These are phyloP conservation scores for Pseudomyrmex flavicornis DNA, from an alignment of 1,140 invertebrate genomes.

Conservation along the genomic window DNA sequence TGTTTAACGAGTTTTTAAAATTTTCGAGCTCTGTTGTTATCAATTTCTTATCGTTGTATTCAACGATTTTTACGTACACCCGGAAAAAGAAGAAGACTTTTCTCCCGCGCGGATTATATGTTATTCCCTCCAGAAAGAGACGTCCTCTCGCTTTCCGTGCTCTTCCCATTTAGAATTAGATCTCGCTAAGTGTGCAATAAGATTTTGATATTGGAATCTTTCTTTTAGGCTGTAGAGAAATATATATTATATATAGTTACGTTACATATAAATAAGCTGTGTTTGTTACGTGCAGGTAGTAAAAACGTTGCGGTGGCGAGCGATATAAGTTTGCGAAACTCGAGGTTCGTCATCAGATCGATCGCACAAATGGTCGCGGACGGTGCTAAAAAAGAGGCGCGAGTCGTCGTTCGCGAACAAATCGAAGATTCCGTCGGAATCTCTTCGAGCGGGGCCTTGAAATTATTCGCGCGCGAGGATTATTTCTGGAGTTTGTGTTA, in stretches of 20 bases:
- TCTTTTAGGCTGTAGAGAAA: slow-evolving; percentile 24
- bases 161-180: slow-evolving; percentile 54
- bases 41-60: too few relatives aligned
- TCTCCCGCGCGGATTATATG: not conserved
- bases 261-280: slow-evolving; percentile 39
- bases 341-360: slow-evolving; percentile 18
- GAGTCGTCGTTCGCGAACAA: not conserved
- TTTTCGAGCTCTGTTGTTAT: too few relatives aligned
- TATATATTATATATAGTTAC: too few relatives aligned
- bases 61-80: not conserved
- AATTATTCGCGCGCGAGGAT: slow-evolving; percentile 15
- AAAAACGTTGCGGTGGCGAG: slow-evolving; percentile 33
- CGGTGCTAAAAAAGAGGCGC: not conserved
- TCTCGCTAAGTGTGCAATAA: slow-evolving; percentile 77
- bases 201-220: slow-evolving; percentile 60
- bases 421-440: slow-evolving; percentile 23
- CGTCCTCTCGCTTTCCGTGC: slow-evolving; percentile 56
- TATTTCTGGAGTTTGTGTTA: not conserved
- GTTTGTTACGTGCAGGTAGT: slow-evolving; percentile 46
- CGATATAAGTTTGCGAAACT: not conserved
- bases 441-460: slow-evolving; percentile 2
- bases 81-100: slow-evolving; percentile 2
- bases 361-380: slow-evolving; percentile 9
- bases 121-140: slow-evolving; percentile 45
- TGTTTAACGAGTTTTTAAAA: too few relatives aligned